Conservation (phyloP, 1,140 invertebrate species). For the Calliphora vicina region DNA sequence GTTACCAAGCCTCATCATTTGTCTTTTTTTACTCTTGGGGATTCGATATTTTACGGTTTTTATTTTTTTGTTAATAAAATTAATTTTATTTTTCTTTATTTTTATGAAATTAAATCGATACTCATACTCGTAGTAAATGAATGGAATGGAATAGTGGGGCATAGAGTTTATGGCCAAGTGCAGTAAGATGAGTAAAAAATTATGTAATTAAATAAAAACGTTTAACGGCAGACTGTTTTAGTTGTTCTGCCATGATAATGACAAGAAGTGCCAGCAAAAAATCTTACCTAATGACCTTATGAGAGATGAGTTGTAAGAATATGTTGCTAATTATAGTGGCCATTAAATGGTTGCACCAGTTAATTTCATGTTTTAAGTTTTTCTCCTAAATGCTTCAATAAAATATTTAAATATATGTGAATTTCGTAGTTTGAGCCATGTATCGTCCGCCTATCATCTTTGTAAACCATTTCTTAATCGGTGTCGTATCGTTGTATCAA, state of each 20-base stretch:
- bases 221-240: background rate
- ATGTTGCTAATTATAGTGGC: background rate
- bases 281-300: background rate
- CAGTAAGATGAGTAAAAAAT: background rate
- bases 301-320: background rate
- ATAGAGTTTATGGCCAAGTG: background rate
- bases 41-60: background rate
- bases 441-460: too few species aligned
- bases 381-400: too few species aligned
- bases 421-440: too few species aligned
- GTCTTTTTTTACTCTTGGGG: background rate
- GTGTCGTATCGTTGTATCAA: too few species aligned
- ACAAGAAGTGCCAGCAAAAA: background rate
- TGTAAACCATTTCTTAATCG: too few species aligned
- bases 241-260: background rate
- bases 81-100: too few species aligned
- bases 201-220: background rate
- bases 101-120: conserved; percentile 7
- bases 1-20: background rate
- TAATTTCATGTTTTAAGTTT: too few species aligned
- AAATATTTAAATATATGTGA: too few species aligned
- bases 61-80: background rate
- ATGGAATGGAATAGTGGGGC: too few species aligned
- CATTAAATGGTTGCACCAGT: too few species aligned
- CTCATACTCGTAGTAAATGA: background rate